Conservation (phyloP, 2,797 vertebrate genomes). For the Leptodactylus fallax region DNA sequence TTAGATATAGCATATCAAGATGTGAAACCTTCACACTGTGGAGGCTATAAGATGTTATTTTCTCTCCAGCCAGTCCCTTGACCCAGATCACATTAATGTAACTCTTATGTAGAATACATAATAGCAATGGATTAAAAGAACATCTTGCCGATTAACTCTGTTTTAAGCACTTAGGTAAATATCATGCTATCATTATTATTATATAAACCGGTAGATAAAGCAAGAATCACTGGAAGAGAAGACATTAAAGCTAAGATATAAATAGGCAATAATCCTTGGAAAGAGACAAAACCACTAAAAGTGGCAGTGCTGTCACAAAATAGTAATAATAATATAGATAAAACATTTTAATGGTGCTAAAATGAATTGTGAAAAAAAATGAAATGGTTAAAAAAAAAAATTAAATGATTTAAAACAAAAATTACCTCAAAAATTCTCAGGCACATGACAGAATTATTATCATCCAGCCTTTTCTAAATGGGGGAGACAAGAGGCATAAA, state of each 20-base stretch:
- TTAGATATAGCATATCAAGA: neutral
- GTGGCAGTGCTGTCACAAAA: neutral
- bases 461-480: conserved; percentile 65
- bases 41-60: neutral
- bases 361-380: conserved; percentile 44
- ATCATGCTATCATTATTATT: neutral
- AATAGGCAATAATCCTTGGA: conserved; percentile 68
- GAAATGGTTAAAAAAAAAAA: conserved; percentile 51
- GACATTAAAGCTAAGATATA: conserved; percentile 70
- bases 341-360: conserved; percentile 43
- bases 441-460: conserved; percentile 62
- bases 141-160: conserved; percentile 67
- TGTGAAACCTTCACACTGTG: neutral
- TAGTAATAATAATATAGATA: conserved; percentile 15
- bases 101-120: conserved; percentile 29
- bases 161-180: conserved; percentile 29
- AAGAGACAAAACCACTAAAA: conserved; percentile 66
- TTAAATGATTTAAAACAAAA: conserved; percentile 43
- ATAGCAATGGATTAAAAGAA: conserved; percentile 60
- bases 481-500: conserved; percentile 60
- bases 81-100: conserved; percentile 26
- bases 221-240: conserved; percentile 63
- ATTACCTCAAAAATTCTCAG: conserved; percentile 64
- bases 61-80: neutral
- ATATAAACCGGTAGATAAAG: neutral